phyloP scores from a whole-genome alignment of 2,888 invertebrate species.

The Antitype chi region DNA sequence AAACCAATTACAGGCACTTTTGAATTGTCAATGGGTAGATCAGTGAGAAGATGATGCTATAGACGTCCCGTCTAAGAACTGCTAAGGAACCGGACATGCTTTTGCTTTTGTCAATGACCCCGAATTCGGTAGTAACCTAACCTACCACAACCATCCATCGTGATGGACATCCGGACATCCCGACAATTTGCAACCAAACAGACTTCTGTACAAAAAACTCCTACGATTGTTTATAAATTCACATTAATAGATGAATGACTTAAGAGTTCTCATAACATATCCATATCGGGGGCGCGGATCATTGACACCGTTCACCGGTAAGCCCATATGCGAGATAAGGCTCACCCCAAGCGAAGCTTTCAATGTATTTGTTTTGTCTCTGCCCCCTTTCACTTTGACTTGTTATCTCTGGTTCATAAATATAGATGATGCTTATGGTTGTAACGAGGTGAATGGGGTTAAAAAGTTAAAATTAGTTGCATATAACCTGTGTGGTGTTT shows the following conservation, averaged over 20 bases:
- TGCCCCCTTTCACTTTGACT: constrained; percentile 52
- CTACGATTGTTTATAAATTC: constrained; percentile 41
- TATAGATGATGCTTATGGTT: constrained; percentile 47
- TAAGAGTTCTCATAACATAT: constrained; percentile 44
- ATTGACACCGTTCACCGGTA: constrained; percentile 79
- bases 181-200: constrained; percentile 17
- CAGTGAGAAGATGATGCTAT: too few relatives aligned
- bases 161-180: neutral
- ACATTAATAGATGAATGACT: constrained; percentile 36
- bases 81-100: neutral
- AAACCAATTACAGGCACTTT: too few relatives aligned
- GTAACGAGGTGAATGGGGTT: constrained; percentile 43
- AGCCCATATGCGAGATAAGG: constrained; percentile 77
- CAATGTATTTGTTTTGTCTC: constrained; percentile 68
- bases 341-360: constrained; percentile 69
- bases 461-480: constrained; percentile 44
- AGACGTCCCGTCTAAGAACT: neutral
- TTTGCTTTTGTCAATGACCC: constrained; percentile 19
- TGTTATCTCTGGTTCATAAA: constrained; percentile 60
- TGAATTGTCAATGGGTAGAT: too few relatives aligned
- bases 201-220: constrained; percentile 11
- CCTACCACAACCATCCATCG: constrained; percentile 46
- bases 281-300: constrained; percentile 73
- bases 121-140: constrained; percentile 9
- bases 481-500: constrained; percentile 1